These are phyloP conservation scores for Papilio aristodemus DNA, from an alignment of 1,140 invertebrate species.

Conservation along the genomic window DNA sequence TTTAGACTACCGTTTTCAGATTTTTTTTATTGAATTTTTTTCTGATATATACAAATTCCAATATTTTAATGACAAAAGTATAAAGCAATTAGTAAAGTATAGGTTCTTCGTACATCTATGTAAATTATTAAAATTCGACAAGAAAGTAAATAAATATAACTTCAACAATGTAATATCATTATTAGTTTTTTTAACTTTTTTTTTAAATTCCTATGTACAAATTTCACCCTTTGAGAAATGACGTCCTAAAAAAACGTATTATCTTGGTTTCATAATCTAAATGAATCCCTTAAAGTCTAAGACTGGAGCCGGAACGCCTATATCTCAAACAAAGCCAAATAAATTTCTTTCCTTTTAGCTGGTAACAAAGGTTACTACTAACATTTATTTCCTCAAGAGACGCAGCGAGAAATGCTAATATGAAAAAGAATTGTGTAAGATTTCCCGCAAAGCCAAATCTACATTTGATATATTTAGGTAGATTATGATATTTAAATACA, in stretches of 20 bases:
- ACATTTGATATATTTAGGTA: not conserved
- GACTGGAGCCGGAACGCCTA: conserved; percentile 5
- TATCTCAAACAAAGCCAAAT: conserved; percentile 21
- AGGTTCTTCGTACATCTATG: too few species aligned
- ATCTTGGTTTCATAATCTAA: conserved; percentile 20
- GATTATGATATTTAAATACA: not conserved
- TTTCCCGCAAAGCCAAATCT: not conserved
- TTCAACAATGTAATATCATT: too few species aligned
- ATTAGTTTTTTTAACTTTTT: too few species aligned
- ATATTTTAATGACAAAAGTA: too few species aligned
- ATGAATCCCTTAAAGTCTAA: conserved; percentile 17
- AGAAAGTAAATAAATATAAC: too few species aligned
- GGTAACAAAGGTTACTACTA: conserved; percentile 15
- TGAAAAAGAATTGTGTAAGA: conserved; percentile 6
- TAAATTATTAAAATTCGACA: too few species aligned
- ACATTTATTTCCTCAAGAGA: conserved; percentile 22
- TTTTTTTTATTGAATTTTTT: too few species aligned
- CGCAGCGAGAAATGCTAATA: conserved; percentile 17
- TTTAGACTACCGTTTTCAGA: too few species aligned
- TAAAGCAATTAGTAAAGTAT: too few species aligned
- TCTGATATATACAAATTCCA: too few species aligned
- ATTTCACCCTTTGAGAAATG: not conserved
- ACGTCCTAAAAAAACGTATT: conserved; percentile 1
- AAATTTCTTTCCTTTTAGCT: conserved; percentile 17
- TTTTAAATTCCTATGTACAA: not conserved